phyloP scores from a whole-genome alignment of 2,888 invertebrate species.

The Andrena trimmerana region DNA sequence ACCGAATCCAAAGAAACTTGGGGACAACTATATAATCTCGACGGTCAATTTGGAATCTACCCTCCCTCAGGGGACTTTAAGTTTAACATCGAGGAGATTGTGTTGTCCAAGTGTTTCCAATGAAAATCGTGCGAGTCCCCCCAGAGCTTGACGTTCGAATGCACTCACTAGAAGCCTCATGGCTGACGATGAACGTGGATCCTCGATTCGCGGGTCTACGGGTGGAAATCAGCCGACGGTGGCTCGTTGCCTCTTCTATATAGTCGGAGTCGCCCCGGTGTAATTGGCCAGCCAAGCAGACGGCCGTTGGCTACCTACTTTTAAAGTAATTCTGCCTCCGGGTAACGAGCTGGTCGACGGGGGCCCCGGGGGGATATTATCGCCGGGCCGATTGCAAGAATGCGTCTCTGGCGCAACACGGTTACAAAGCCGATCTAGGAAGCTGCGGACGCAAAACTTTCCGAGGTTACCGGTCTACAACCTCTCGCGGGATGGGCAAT shows the following conservation, averaged over 20 bases:
- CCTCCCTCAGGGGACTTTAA: neutral
- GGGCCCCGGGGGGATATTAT: constrained; percentile 64
- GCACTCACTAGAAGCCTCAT: constrained; percentile 80
- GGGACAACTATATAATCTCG: neutral
- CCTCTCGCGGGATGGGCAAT: neutral
- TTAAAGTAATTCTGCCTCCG: constrained; percentile 80
- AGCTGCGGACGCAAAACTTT: constrained; percentile 5
- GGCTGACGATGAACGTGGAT: constrained; percentile 71
- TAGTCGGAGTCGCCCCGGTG: constrained; percentile 70
- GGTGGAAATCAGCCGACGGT: constrained; percentile 79
- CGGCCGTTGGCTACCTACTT: constrained; percentile 77
- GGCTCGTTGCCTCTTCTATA: constrained; percentile 73
- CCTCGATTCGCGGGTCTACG: constrained; percentile 74
- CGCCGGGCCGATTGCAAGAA: constrained; percentile 66
- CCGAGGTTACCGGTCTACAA: constrained; percentile 8
- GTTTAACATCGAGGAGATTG: neutral
- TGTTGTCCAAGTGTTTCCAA: neutral
- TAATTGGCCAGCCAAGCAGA: constrained; percentile 77
- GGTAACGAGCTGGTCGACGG: constrained; percentile 74
- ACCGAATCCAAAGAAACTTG: neutral
- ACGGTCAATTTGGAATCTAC: neutral
- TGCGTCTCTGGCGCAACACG: constrained; percentile 74
- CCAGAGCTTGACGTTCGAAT: constrained; percentile 10
- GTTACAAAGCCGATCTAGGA: constrained; percentile 69
- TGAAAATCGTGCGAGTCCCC: too few species aligned